Base-by-base conservation (phyloP, 2,113 vertebrate species). In the Gadus chalcogrammus region DNA sequence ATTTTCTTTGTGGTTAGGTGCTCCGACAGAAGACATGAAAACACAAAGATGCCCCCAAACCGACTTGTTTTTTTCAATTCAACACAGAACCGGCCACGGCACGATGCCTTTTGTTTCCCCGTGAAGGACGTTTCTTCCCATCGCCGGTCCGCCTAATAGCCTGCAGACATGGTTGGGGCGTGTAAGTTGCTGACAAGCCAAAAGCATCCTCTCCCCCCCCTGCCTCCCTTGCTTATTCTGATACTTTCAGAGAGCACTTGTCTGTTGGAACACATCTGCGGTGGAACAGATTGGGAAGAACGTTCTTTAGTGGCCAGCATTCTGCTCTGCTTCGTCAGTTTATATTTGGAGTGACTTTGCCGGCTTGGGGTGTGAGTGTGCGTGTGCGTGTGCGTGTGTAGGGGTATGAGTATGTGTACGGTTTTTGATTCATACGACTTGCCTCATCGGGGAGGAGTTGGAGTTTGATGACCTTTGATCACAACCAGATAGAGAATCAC, bases 261-360 rank as follows among this genome's bases (percentile, higher is more conserved):
- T 91, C 83, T 90, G 73, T 68, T 72, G 83, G 86, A 85, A 82
- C 76, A 75, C 89, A 89, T 90, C 85, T 91, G 89, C 82, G 78
- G 81, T 31, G 76, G 80, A 89, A 83, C 86, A 89, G 88, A 91
- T 88, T 90, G 88, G 81, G 80, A 86, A 75, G 71, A 77, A 72
- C 81, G 84, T 84, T 82, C 78, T 84, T 82, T 76, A 79, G 79
- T 81, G 80, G 71, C 73, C 82, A 72, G 71, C 42, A 69, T 75
- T 74, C 65, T 15, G 53, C 74, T 77, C 75, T 68, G 74, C 77
- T 64, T 77, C 65, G 78, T 84, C 79, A 83, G 76, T 84, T 80
- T 75, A 84, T 87, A 87, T 78, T 79, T 79, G 73, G 74, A 72
- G 74, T 68, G 79, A 74, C 67, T 69, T 3, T 42, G 65, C 66